Evolutionary conservation across 1,140 invertebrate genomes (phyloP).

Genomic region (Diorhabda sublineata): DNA sequence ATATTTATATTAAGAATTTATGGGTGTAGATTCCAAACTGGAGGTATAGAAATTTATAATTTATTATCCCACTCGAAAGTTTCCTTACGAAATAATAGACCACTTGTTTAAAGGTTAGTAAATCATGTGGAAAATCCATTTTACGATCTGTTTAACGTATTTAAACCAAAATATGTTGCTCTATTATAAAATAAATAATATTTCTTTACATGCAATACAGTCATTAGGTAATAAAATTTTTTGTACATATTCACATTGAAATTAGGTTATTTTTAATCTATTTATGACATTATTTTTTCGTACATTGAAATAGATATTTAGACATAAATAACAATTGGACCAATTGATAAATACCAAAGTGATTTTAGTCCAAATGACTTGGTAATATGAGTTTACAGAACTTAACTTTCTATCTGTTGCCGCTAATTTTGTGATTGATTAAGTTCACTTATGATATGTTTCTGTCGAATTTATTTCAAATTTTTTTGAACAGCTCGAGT

Average conservation of each 20-base stretch:
- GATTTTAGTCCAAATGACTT: no score
- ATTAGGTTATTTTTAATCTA: no score
- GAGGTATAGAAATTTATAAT: background rate
- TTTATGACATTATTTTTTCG: no score
- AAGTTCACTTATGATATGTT: no score
- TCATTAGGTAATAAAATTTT: background rate
- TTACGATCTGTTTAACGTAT: constrained; percentile 1
- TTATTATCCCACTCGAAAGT: background rate
- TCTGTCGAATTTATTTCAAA: no score
- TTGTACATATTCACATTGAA: background rate
- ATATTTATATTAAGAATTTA: constrained; percentile 5
- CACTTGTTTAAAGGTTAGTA: constrained; percentile 6
- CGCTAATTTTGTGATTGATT: no score
- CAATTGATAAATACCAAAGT: no score
- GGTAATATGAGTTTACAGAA: no score
- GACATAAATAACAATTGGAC: no score
- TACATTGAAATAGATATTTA: no score
- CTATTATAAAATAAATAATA: background rate
- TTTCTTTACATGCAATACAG: background rate
- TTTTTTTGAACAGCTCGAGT: no score
- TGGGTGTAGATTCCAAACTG: background rate
- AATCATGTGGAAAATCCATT: background rate
- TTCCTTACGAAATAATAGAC: background rate
- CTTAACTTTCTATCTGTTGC: no score
- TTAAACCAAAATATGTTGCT: constrained; percentile 3